Percentiles rank a stretch among this genome's conserved stretches.
These are phyloP conservation scores for Apus apus DNA, from an alignment of 2,113 vertebrate genomes.

Conservation along the genomic window DNA sequence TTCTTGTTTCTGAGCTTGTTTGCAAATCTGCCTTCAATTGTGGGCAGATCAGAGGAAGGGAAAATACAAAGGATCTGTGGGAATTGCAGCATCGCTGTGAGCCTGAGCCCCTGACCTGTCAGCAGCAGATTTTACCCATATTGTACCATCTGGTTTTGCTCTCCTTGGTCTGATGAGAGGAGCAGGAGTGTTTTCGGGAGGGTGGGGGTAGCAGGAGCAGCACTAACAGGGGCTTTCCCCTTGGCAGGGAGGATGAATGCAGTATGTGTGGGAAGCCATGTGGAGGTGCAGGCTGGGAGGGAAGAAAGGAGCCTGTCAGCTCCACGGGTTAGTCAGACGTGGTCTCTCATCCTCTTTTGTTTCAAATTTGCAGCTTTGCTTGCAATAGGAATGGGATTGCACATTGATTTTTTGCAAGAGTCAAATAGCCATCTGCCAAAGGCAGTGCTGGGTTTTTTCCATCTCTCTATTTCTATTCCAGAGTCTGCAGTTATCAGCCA, in stretches of 20 bases:
- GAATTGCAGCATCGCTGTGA: neutral
- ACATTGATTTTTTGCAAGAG: neutral
- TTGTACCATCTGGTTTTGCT: constrained; percentile 31
- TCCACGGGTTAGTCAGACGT: neutral
- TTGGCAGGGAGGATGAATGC: neutral
- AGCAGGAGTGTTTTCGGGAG: neutral
- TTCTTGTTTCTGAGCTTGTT: constrained; percentile 13
- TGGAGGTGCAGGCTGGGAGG: neutral
- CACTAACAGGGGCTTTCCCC: neutral
- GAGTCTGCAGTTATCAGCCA: neutral
- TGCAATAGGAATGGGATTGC: neutral
- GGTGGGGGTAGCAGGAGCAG: neutral
- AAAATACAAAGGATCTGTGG: constrained; percentile 1
- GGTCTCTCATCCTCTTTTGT: neutral
- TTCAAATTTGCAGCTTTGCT: neutral
- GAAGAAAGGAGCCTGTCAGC: neutral
- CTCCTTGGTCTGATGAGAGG: neutral
- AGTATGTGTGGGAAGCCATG: neutral
- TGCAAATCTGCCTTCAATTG: constrained; percentile 25
- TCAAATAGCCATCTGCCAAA: neutral
- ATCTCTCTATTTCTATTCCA: neutral
- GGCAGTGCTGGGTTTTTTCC: neutral
- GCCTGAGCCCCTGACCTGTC: neutral
- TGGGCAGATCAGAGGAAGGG: constrained; percentile 40
- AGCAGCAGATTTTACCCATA: neutral